Evolutionary conservation across 2,888 invertebrate genomes (phyloP).

Genomic region (Tinea trinotella): DNA sequence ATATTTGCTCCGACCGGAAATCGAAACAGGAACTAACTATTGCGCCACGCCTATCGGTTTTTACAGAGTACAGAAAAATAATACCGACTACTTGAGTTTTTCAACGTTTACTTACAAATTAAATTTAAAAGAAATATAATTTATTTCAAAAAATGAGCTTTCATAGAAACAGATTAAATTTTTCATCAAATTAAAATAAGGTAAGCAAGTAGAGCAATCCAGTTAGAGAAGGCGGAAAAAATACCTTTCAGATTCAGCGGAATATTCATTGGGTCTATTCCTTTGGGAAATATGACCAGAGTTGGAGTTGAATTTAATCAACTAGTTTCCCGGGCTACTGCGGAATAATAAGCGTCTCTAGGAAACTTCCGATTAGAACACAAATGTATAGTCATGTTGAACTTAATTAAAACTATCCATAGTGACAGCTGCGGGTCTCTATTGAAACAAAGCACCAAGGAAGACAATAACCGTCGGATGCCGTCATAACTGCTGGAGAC

Average conservation of each 20-base stretch:
- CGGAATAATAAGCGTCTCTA: conserved; percentile 16
- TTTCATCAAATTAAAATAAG: not conserved
- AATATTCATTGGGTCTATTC: conserved; percentile 36
- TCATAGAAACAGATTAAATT: not conserved
- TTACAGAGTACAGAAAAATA: too few species aligned
- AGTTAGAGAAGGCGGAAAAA: conserved; percentile 5
- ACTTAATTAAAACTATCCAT: conserved; percentile 61
- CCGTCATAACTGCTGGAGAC: conserved; percentile 37
- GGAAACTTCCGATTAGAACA: conserved; percentile 18
- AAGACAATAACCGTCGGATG: conserved; percentile 26
- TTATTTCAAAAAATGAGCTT: too few species aligned
- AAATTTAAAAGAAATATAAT: too few species aligned
- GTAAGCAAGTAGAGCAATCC: not conserved
- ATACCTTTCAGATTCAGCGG: conserved; percentile 23
- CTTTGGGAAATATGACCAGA: conserved; percentile 36
- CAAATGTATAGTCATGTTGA: conserved; percentile 47
- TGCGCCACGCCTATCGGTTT: too few species aligned
- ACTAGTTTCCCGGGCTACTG: conserved; percentile 30
- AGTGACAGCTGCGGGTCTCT: conserved; percentile 21
- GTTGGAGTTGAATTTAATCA: conserved; percentile 35
- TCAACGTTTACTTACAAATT: too few species aligned
- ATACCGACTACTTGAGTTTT: too few species aligned
- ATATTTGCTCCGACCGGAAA: too few species aligned
- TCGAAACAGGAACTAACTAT: too few species aligned
- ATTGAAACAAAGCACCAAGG: not conserved